Conservation (phyloP, 1,140 invertebrate genomes). For the Dysdera silvatica region DNA sequence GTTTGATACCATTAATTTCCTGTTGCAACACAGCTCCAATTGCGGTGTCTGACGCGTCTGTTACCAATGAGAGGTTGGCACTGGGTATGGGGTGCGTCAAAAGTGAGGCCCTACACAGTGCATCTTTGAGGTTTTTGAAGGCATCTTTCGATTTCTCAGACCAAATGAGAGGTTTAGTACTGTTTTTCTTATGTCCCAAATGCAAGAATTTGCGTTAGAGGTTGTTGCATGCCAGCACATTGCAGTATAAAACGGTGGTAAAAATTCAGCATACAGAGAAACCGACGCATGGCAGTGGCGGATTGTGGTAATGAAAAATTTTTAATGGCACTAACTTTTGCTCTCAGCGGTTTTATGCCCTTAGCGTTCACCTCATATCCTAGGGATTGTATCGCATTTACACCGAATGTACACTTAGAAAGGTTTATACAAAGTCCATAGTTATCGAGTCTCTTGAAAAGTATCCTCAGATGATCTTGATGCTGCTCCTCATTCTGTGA, state of each 20-base stretch:
- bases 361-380: neutral
- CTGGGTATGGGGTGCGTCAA: too few species aligned
- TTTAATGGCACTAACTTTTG: slow-evolving; percentile 10
- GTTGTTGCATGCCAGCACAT: neutral
- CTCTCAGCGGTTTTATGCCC: slow-evolving; percentile 12
- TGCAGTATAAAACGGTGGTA: slow-evolving; percentile 33
- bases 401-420: slow-evolving; percentile 25
- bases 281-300: slow-evolving; percentile 37
- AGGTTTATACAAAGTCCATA: slow-evolving; percentile 37
- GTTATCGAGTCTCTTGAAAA: slow-evolving; percentile 38
- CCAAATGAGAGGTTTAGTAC: too few species aligned
- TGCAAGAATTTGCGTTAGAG: too few species aligned
- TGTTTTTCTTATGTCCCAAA: too few species aligned
- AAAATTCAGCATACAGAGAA: slow-evolving; percentile 42
- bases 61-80: too few species aligned
- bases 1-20: too few species aligned
- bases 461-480: slow-evolving; percentile 35
- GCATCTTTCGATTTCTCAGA: too few species aligned
- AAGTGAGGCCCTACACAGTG: too few species aligned
- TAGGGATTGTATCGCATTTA: neutral
- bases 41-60: too few species aligned
- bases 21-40: too few species aligned
- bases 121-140: too few species aligned
- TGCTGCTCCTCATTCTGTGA: slow-evolving; percentile 39
- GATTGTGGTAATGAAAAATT: slow-evolving; percentile 36